Conservation (phyloP, 2,888 invertebrate species). For the Agriopis leucophaearia region DNA sequence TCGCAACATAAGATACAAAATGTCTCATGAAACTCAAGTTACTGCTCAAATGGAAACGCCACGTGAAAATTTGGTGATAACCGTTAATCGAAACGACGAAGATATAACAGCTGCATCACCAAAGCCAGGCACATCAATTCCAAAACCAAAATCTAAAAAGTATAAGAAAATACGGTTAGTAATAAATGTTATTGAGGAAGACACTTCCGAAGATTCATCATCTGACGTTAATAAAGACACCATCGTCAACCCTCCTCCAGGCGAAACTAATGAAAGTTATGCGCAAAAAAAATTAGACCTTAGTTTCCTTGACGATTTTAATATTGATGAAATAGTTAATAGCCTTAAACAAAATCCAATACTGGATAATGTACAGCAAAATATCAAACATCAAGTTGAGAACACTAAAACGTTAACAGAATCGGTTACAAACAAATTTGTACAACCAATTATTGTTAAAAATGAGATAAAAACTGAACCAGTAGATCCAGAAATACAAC, state of each 20-base stretch:
- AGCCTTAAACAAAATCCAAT: slow-evolving; percentile 55
- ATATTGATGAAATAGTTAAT: slow-evolving; percentile 72
- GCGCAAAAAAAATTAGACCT: slow-evolving; percentile 55
- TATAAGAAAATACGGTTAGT: slow-evolving; percentile 61
- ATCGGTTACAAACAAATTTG: slow-evolving; percentile 4
- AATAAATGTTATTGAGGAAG: slow-evolving; percentile 56
- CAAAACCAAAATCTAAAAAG: slow-evolving; percentile 44
- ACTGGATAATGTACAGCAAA: slow-evolving; percentile 18
- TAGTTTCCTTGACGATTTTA: slow-evolving; percentile 72
- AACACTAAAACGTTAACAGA: slow-evolving; percentile 2
- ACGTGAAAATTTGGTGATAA: slow-evolving; percentile 53
- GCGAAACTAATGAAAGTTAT: not conserved
- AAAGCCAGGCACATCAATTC: slow-evolving; percentile 33
- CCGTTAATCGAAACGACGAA: slow-evolving; percentile 43
- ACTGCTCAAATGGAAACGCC: slow-evolving; percentile 18
- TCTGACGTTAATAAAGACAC: slow-evolving; percentile 39
- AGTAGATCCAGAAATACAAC: slow-evolving; percentile 5
- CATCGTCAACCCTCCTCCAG: slow-evolving; percentile 1
- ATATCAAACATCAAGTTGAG: slow-evolving; percentile 11
- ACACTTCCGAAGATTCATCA: slow-evolving; percentile 43
- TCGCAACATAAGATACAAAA: slow-evolving; percentile 26
- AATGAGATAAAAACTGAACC: slow-evolving; percentile 28
- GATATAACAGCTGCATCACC: slow-evolving; percentile 24
- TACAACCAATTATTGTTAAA: slow-evolving; percentile 29
- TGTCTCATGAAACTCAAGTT: not conserved